phyloP scores from a whole-genome alignment of 2,888 invertebrate genomes.

The Phytoseiulus persimilis region DNA sequence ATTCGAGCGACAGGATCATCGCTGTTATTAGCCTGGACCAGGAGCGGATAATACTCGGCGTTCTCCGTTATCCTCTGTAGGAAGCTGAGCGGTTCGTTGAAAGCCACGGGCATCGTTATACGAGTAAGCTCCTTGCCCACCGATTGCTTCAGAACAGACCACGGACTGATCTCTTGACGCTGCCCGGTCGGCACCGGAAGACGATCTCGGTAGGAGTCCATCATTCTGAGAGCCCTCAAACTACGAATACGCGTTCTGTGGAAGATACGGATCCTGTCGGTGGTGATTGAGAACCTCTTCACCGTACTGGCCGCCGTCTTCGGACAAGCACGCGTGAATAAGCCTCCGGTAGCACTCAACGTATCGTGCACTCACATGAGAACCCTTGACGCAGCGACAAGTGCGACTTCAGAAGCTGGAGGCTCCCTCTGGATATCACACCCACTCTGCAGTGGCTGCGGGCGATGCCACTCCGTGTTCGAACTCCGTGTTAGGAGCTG shows the following conservation, averaged over 20 bases:
- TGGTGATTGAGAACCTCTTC: too few species aligned
- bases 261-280: neutral
- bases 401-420: neutral
- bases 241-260: neutral
- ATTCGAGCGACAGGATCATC: conserved; percentile 52
- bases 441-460: neutral
- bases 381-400: neutral
- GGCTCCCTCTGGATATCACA: neutral
- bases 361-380: neutral
- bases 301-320: too few species aligned
- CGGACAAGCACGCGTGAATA: too few species aligned
- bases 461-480: neutral
- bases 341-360: too few species aligned
- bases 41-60: conserved; percentile 52
- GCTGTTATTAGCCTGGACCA: conserved; percentile 51
- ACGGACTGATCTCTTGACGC: conserved; percentile 70
- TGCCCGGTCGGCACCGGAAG: conserved; percentile 51
- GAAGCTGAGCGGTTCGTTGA: conserved; percentile 56
- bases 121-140: conserved; percentile 58
- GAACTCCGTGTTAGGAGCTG: neutral
- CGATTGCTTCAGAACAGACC: conserved; percentile 82
- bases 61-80: conserved; percentile 54
- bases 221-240: neutral
- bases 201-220: conserved; percentile 5
- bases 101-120: conserved; percentile 55